Conservation (phyloP, 2,113 vertebrate species). For the Uria lomvia region DNA sequence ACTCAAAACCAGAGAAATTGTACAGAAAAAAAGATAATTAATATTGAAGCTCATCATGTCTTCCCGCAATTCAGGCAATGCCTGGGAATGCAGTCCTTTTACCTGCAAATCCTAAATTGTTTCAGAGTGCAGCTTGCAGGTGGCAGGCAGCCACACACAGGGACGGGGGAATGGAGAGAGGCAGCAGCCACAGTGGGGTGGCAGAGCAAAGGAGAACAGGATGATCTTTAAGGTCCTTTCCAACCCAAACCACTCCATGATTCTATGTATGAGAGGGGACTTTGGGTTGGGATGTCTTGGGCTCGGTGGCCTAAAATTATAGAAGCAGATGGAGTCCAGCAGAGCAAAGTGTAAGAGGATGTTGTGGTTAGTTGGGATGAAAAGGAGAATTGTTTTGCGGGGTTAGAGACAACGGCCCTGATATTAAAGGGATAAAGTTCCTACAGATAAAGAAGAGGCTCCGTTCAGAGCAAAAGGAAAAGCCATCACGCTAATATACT, state of each 20-base stretch:
- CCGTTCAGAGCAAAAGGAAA: not conserved
- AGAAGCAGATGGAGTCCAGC: not conserved
- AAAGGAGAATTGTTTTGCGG: not conserved
- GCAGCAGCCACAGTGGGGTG: not conserved
- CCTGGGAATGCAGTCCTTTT: too few relatives aligned
- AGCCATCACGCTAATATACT: fast-evolving
- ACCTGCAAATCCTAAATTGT: too few relatives aligned
- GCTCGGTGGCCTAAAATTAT: fast-evolving
- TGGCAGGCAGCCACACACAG: fast-evolving
- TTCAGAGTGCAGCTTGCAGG: too few relatives aligned
- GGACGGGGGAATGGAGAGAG: not conserved
- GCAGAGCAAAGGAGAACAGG: not conserved
- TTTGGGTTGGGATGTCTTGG: not conserved
- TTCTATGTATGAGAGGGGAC: too few relatives aligned
- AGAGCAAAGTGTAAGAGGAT: fast-evolving
- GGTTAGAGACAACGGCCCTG: not conserved
- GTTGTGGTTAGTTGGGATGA: not conserved
- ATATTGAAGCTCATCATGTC: not conserved
- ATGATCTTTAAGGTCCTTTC: not conserved
- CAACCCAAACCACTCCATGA: not conserved
- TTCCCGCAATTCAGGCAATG: not conserved
- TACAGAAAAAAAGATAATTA: too few relatives aligned
- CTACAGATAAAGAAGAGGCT: not conserved
- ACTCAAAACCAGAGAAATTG: not conserved
- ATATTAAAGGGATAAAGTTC: fast-evolving